A percentile compares a stretch with the other conserved stretches of the same genome.
Evolutionary conservation across 2,888 invertebrate species (phyloP).

Genomic region (Scaptomyza parva): DNA sequence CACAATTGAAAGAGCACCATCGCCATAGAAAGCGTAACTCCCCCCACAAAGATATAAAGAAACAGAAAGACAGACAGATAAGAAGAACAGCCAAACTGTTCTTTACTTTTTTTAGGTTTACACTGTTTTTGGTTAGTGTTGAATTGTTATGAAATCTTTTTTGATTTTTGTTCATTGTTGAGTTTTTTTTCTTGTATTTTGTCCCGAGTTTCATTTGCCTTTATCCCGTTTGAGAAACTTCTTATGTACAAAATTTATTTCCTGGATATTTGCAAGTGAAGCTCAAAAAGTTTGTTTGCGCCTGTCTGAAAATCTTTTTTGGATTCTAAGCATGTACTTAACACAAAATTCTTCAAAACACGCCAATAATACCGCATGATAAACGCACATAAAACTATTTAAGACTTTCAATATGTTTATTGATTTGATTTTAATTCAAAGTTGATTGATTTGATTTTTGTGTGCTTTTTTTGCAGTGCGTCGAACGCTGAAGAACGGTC

Average conservation of each 20-base stretch:
- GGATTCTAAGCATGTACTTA: constrained; percentile 37
- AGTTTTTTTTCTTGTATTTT: constrained; percentile 33
- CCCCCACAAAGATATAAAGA: neutral
- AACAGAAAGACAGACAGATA: neutral
- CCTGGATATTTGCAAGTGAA: constrained; percentile 30
- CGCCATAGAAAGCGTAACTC: constrained; percentile 79
- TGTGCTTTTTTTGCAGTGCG: constrained; percentile 87
- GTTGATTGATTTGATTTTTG: constrained; percentile 2
- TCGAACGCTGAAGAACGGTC: constrained; percentile 92
- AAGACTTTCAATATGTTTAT: constrained; percentile 9
- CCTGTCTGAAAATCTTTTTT: constrained; percentile 19
- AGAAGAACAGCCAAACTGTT: constrained; percentile 48
- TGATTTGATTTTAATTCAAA: neutral
- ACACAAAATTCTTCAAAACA: constrained; percentile 14
- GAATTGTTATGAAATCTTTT: constrained; percentile 20
- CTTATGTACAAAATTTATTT: neutral
- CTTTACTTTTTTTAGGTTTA: constrained; percentile 49
- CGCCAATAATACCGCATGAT: constrained; percentile 39
- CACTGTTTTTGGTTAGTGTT: constrained; percentile 67
- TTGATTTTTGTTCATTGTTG: constrained; percentile 45
- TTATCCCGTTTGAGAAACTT: neutral
- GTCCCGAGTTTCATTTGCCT: constrained; percentile 24
- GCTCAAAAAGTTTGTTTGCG: constrained; percentile 28
- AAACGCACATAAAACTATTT: constrained; percentile 8
- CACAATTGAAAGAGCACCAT: constrained; percentile 87